Conservation (phyloP, 2,113 vertebrate species). For the Hyla sarda region DNA sequence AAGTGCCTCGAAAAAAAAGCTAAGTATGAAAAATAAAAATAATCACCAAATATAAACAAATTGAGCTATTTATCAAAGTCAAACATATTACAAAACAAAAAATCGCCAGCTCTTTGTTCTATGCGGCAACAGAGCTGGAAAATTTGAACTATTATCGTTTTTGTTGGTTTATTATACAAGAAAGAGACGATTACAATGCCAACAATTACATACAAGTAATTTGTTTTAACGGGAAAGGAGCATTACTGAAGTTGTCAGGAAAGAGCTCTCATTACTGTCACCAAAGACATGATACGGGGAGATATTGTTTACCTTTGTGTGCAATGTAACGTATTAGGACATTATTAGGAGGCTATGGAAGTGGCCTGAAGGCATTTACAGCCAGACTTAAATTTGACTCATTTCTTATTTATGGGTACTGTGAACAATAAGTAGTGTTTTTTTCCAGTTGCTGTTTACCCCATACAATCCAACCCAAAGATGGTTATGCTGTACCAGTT, state of each 20-base stretch:
- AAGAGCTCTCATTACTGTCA: background rate
- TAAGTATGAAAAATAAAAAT: background rate
- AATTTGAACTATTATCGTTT: background rate
- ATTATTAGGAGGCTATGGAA: background rate
- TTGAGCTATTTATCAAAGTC: background rate
- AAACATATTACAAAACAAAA: background rate
- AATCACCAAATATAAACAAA: slow-evolving; percentile 4
- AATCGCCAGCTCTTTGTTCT: background rate
- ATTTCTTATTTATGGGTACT: background rate
- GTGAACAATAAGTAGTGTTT: background rate
- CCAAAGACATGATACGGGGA: background rate
- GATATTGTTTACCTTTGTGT: background rate
- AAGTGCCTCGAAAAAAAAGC: background rate
- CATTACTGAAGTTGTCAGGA: background rate
- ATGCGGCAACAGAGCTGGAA: background rate
- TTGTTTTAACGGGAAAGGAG: background rate
- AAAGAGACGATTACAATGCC: background rate
- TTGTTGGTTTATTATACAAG: background rate
- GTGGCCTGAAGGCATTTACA: background rate
- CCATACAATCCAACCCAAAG: too few species aligned
- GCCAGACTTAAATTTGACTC: background rate
- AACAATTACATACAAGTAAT: background rate
- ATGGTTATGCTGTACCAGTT: too few species aligned
- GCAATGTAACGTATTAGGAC: background rate
- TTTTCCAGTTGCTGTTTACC: too few species aligned